Evolutionary conservation across 2,888 invertebrate species (phyloP), one percentile per base, ranked within the genome.

Genomic region (Ommatoiulus sabulosus): DNA sequence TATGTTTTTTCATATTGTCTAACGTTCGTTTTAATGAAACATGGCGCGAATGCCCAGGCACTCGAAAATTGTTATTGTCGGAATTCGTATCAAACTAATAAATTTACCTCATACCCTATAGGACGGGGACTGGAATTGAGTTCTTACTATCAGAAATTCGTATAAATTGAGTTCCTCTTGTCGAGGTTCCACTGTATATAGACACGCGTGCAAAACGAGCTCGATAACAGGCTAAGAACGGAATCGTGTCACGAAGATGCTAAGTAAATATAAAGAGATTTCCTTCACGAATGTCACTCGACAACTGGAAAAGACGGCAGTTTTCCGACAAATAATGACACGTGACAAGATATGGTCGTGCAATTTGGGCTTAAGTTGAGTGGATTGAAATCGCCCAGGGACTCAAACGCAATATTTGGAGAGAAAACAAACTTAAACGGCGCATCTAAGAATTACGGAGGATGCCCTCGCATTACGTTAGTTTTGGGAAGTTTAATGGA

Each of bases 311-410:
- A 80, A 80, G 24, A 80, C 10, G 80, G 35, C 80, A 80, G 24
- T 80, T 80, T 35, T 35, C 12, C 5, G 80, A 8, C 80, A 8
- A 80, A 35, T 80, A 80, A 80, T 80, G 80, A 8, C 35, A 80
- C 35, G 80, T 80, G 80, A 80, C 80, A 80, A 80, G 80, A 80
- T 80, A 80, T 80, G 80, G 12, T 35, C 80, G 35, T 7, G 80
- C 52, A 35, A 24, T 80, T 80, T 8, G 80, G 80, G 24, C 24
- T 80, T 3, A 35, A 15, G 80, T 35, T 80, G 80, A 80, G 80
- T 80, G 80, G 80, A 80, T 35, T 80, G 12, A 35, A 35, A 80
- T 80, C 80, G 80, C 24, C 24, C 24, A 35, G 80, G 80, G 80
- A 80, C 35, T 35, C 6, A 35, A 24, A 80, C 35, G 15, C 80